A percentile compares a stretch with the other conserved stretches of the same genome.
Conservation (phyloP, 1,140 invertebrate genomes). For the Drosophila bifasciata region DNA sequence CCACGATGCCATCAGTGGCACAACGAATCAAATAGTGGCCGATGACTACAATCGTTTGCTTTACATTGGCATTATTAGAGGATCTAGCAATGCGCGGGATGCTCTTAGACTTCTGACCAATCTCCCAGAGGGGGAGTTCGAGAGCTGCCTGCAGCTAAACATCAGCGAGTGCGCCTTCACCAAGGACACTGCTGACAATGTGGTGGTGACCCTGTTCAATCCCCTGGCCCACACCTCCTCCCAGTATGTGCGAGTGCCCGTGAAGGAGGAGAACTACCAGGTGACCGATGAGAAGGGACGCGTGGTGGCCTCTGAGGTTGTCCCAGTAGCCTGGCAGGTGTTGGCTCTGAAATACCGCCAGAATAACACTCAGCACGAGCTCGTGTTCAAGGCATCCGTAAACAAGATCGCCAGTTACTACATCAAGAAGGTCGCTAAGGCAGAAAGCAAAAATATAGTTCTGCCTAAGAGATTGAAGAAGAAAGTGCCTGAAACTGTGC, state of each 20-base stretch:
- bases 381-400: conserved; percentile 87
- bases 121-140: conserved; percentile 84
- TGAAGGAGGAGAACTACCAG: conserved; percentile 86
- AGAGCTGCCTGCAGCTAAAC: conserved; percentile 88
- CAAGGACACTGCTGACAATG: conserved; percentile 85
- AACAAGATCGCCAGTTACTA: conserved; percentile 54
- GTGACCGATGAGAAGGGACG: conserved; percentile 86
- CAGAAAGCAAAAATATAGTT: neutral
- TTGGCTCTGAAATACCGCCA: conserved; percentile 87
- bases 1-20: conserved; percentile 95
- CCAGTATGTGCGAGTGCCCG: conserved; percentile 89
- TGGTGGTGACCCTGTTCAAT: conserved; percentile 91
- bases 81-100: conserved; percentile 51
- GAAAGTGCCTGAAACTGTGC: conserved; percentile 23
- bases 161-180: conserved; percentile 86
- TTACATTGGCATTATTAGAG: conserved; percentile 56
- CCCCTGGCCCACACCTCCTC: conserved; percentile 88
- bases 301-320: conserved; percentile 85
- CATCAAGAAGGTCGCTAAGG: conserved; percentile 37
- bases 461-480: neutral
- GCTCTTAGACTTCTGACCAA: conserved; percentile 83
- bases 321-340: conserved; percentile 87
- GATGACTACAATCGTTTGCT: conserved; percentile 90
- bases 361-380: conserved; percentile 87
- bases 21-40: conserved; percentile 95